Conservation (phyloP, 2,888 invertebrate genomes). For the Tetheella fluctuosa region DNA sequence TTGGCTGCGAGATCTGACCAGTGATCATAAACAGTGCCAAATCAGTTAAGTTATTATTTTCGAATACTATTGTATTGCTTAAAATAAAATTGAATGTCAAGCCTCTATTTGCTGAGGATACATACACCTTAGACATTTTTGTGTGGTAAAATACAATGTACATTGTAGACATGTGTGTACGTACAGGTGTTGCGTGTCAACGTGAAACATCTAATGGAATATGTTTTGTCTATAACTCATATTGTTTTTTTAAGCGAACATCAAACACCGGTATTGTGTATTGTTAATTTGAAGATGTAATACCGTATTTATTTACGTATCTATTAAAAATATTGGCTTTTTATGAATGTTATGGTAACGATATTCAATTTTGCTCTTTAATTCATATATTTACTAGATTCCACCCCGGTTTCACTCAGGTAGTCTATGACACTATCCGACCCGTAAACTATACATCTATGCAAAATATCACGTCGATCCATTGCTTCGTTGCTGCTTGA, state of each 20-base stretch:
- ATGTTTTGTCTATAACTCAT: background rate
- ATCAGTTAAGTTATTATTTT: too few relatives aligned
- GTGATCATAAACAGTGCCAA: too few relatives aligned
- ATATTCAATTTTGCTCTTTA: background rate
- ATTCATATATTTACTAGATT: background rate
- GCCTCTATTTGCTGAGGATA: background rate
- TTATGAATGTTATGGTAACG: background rate
- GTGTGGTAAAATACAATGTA: background rate
- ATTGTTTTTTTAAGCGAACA: background rate
- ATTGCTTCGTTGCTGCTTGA: too few relatives aligned
- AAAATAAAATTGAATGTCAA: background rate
- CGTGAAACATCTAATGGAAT: conserved; percentile 7
- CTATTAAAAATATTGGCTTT: background rate
- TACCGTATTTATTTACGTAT: conserved; percentile 1
- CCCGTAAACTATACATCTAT: too few relatives aligned
- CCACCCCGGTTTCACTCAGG: background rate
- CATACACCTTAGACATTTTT: background rate
- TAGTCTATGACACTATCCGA: too few relatives aligned
- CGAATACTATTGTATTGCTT: background rate
- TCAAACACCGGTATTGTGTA: background rate
- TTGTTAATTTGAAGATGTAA: background rate
- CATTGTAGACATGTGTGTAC: background rate
- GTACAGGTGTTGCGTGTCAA: background rate
- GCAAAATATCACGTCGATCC: too few relatives aligned
- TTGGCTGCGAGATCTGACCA: background rate